Base-by-base conservation (phyloP, 64 coral and sea anemone species). In the Actinia tenebrosa region DNA sequence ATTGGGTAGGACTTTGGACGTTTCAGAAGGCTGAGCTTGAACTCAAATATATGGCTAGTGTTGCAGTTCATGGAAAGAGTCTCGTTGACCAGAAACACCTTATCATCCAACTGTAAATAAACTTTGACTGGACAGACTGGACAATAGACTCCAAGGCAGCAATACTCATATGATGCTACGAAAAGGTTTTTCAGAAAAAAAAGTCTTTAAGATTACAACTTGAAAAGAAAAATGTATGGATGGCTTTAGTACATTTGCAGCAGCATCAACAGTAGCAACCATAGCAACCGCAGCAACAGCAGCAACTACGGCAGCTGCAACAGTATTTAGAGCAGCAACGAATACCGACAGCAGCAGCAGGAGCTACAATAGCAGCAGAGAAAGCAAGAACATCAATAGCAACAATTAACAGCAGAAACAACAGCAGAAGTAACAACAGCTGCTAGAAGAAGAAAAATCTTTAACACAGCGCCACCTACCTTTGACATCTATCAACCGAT, bases 141-240 rank as follows among this genome's bases (percentile, higher is more conserved):
- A 47, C 60, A 89, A 47, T 83, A 53, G 15, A 45, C 80, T n/a
- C 87, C 87, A 64, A 64, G 87, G 20, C 78, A 89, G 19, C 87
- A 89, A 69, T 89, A 83, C 79, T 64, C 80, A 25, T 89, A 89
- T 1, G 59, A 82, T 22, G 78, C 87, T 89, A 64, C 54, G n/a
- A 66, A 66, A 66, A 9, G 5, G 47, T 50, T 11, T 58, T 55
- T 55, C 53, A 58, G 13, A 16, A 58, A 58, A 10, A 58, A 16
- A 58, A 13, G 0, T 16, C 56, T 58, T 16, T 58, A 58, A 58
- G 56, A 58, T 58, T 58, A 4, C 56, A 58, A 16, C 56, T 2
- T 58, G 4, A 19, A 61, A 15, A 66, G n/a, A 5, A 66, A 66
- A 66, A 23, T 66, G 19, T 19, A 64, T 19, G 2, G 53, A 8